Evolutionary conservation across 2,797 vertebrate species (phyloP), one percentile per base, ranked within the genome.

Genomic region (Etheostoma nigrum): DNA sequence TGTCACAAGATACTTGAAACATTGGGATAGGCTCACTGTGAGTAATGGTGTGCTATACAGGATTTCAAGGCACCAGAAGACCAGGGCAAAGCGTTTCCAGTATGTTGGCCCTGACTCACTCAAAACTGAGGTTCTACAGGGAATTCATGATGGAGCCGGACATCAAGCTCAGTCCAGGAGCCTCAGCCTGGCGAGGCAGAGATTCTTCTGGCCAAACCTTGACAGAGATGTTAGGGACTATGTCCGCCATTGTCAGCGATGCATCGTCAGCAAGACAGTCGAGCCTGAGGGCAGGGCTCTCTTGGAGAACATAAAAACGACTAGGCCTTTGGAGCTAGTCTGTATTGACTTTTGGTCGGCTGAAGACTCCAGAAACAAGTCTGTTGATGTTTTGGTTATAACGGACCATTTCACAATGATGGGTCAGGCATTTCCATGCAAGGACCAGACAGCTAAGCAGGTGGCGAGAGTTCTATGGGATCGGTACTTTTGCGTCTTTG

Each of bases 401-500:
- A 75, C 42, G 0, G 67, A 75, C 36, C 67, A 76, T 21, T 76
- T 81, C 3, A 61, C 55, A 4, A 19, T 19, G 0, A 61, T 71
- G 61, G 72, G 45, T 10, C 76, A 62, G 21, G 59, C 70, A 0
- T 63, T 72, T 23, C 23, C 49, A 11, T 72, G 69, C 27, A 49
- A 57, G n/a, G 33, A 81, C 6, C 67, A 81, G 57, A 52, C 63
- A 1, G 73, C 63, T 33, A 67, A 72, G 12, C 44, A 72, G 33
- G 48, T 77, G 5, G 64, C 59, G 2, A 73, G 30, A 6, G 30
- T 33, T 33, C 59, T 77, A 0, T 73, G 64, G 76, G n/a, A 82
- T 18, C 5, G 7, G 1, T 75, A 73, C 4, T 85, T 85, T 19
- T 85, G 83, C 62, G 55, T 87, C 0, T 87, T 47, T 19, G 68